A percentile compares a stretch with the other conserved stretches of the same genome.
Evolutionary conservation across 1,140 invertebrate genomes (phyloP).

Genomic region (Drusus annulatus): DNA sequence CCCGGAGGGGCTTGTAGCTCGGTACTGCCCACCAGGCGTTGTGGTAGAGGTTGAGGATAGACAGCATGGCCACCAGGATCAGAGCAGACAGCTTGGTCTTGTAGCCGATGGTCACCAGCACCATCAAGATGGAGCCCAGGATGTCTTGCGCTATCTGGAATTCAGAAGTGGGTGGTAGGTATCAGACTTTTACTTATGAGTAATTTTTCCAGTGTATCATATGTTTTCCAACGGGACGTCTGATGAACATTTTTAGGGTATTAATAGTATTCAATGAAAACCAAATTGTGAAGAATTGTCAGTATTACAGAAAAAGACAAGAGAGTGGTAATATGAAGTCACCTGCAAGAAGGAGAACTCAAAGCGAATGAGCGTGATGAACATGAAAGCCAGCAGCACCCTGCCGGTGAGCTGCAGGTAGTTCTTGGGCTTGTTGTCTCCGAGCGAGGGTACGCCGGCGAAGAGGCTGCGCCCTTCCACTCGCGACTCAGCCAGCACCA

Average conservation of each 20-base stretch:
- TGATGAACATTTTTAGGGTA: too few species aligned
- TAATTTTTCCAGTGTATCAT: too few species aligned
- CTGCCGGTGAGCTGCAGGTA: constrained; percentile 97
- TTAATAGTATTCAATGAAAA: too few species aligned
- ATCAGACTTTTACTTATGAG: too few species aligned
- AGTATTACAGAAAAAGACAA: too few species aligned
- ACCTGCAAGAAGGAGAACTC: constrained; percentile 93
- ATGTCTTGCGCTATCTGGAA: constrained; percentile 90
- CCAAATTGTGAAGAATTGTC: too few species aligned
- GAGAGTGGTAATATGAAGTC: too few species aligned
- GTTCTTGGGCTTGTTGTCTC: constrained; percentile 98
- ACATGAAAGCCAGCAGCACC: constrained; percentile 98
- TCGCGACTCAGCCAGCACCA: constrained; percentile 95
- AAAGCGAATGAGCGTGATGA: constrained; percentile 95
- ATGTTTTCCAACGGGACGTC: too few species aligned
- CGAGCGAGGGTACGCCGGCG: constrained; percentile 97
- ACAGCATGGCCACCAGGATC: constrained; percentile 92
- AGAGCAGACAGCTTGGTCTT: constrained; percentile 99
- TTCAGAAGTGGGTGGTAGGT: too few species aligned
- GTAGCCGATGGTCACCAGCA: constrained; percentile 96
- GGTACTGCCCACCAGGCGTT: constrained; percentile 99
- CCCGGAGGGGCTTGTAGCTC: constrained; percentile 93
- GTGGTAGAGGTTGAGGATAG: constrained; percentile 94
- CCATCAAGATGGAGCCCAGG: constrained; percentile 94
- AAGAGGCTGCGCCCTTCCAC: constrained; percentile 94